Percentiles rank a stretch among this genome's conserved stretches.
Evolutionary conservation across 2,113 vertebrate genomes (phyloP).

Genomic region (Pogona vitticeps): DNA sequence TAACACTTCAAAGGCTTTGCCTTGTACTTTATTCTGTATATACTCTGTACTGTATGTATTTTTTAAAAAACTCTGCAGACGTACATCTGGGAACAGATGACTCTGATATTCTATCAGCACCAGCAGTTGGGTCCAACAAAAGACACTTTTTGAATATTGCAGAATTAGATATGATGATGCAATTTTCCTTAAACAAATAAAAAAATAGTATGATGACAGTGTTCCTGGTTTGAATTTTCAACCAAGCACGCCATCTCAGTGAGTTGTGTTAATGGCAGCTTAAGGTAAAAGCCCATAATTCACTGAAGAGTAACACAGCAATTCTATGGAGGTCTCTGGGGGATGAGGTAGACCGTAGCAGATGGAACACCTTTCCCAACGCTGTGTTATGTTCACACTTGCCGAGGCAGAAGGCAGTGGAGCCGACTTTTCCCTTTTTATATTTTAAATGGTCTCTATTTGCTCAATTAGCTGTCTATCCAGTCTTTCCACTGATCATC

Average conservation of each 20-base stretch:
- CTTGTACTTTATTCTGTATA: constrained; percentile 9
- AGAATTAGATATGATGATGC: background rate
- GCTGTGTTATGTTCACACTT: too few species aligned
- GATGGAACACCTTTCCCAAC: background rate
- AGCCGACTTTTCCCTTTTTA: too few species aligned
- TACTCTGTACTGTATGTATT: background rate
- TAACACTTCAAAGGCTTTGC: constrained; percentile 16
- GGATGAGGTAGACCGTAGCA: background rate
- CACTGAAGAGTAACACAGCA: background rate
- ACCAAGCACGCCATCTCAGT: background rate
- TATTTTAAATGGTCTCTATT: too few species aligned
- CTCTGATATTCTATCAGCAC: background rate
- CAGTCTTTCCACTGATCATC: too few species aligned
- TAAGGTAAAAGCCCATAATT: background rate
- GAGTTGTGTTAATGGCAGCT: background rate
- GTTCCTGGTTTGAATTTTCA: constrained; percentile 10
- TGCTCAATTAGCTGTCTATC: too few species aligned
- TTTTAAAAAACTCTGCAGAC: background rate
- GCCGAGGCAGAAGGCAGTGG: too few species aligned
- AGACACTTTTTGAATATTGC: constrained; percentile 12
- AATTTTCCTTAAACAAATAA: background rate
- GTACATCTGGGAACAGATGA: background rate
- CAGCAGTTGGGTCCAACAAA: background rate
- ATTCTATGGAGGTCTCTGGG: background rate
- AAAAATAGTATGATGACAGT: background rate